Percentiles rank a stretch among this genome's conserved stretches.
phyloP scores from a whole-genome alignment of 2,113 vertebrate species.

The Lethenteron reissneri region DNA sequence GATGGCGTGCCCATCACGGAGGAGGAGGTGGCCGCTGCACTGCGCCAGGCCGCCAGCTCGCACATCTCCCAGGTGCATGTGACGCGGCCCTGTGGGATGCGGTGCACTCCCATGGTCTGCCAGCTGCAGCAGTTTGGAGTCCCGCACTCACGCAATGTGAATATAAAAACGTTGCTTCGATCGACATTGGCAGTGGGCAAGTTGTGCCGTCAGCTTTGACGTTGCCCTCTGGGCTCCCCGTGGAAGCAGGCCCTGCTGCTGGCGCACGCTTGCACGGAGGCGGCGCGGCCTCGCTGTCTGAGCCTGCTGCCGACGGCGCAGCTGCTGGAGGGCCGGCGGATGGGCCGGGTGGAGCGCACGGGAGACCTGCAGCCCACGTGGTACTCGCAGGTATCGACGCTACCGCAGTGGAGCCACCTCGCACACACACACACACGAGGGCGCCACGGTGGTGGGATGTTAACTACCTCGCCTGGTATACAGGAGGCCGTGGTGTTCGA shows the following conservation, averaged over 20 bases:
- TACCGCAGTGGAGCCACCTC: no score
- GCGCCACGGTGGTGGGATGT: no score
- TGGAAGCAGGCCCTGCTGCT: conserved; percentile 25
- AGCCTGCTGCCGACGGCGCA: conserved; percentile 39
- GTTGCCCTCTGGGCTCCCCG: no score
- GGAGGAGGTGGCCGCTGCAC: conserved; percentile 19
- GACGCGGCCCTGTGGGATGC: no score
- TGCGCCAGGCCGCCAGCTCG: conserved; percentile 17
- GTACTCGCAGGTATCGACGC: conserved; percentile 23
- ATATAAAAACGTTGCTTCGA: no score
- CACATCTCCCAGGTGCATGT: conserved; percentile 31
- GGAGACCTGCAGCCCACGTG: conserved; percentile 27
- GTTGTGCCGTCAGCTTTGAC: no score
- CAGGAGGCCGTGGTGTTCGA: no score
- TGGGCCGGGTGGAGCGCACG: conserved; percentile 20
- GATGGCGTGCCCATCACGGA: conserved; percentile 26
- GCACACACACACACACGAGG: no score
- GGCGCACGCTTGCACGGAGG: conserved; percentile 24
- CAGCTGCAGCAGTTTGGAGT: conserved; percentile 16
- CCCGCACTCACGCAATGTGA: no score
- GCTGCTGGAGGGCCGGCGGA: conserved; percentile 30
- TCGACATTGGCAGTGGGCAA: no score
- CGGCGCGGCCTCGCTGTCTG: conserved; percentile 28
- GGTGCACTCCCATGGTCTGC: no score
- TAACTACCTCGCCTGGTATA: no score